Conservation (phyloP, 1,140 invertebrate genomes). For the Gyrodactylus bullatarudis region DNA sequence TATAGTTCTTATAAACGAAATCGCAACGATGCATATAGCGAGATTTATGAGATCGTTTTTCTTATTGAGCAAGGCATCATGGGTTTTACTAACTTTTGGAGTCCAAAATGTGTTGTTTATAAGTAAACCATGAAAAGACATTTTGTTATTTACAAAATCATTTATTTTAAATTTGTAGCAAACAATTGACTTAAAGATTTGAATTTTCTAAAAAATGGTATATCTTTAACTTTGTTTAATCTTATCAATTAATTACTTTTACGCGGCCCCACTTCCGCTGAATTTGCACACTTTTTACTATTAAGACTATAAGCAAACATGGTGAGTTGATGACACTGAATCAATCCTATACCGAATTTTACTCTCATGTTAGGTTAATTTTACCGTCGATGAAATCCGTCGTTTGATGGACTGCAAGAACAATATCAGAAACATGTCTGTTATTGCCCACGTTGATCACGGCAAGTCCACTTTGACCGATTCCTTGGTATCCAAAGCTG, state of each 20-base stretch:
- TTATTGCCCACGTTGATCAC: constrained; percentile 99
- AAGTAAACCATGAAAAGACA: no score
- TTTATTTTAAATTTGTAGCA: not conserved
- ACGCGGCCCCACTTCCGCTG: not conserved
- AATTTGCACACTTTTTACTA: not conserved
- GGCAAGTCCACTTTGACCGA: constrained; percentile 97
- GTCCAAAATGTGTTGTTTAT: no score
- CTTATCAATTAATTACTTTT: not conserved
- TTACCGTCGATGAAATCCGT: constrained; percentile 6
- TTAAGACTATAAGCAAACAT: not conserved
- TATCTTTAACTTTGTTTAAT: not conserved
- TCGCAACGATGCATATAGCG: no score
- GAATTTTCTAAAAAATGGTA: no score
- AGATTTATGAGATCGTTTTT: no score
- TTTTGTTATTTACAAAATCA: no score
- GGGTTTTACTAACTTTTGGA: no score
- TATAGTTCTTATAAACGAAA: no score
- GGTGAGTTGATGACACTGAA: not conserved
- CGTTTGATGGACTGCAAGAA: constrained; percentile 6
- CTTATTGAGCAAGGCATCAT: no score
- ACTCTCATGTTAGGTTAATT: not conserved
- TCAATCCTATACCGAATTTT: not conserved
- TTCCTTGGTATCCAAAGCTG: constrained; percentile 91
- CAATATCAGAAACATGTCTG: constrained; percentile 99
- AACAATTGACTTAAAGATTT: no score